Evolutionary conservation across 1,140 invertebrate species (phyloP), one percentile per base, ranked within the genome.

Genomic region (Drosophila athabasca): DNA sequence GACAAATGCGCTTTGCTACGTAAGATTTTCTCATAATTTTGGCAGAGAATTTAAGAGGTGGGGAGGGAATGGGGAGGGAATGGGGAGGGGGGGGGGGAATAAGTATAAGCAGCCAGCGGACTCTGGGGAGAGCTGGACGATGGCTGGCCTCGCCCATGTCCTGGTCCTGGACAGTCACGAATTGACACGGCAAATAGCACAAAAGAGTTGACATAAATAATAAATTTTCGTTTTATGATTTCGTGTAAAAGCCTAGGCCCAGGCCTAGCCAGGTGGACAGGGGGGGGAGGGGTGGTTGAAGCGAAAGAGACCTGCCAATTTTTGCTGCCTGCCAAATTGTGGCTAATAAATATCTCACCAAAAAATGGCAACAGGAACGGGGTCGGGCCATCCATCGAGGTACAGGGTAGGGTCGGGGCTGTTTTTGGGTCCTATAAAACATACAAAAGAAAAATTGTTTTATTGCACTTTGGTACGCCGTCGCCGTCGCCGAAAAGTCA

Each of bases 151-250:
- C 44, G 64, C 44, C 51, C 65, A 57, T 76, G 64, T 70, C 35
- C 35, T 39, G 35, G 3, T 39, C 35, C 35, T 39, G 35, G 35
- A 39, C 35, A 39, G 35, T 39, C 11, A 41, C 35, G 71, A 70
- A 79, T 72, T 80, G 70, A 83, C 83, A 87, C 58, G 43, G 79
- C 84, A 88, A 88, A 88, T 88, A 83, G 79, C 84, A 88, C 84
- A 89, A 88, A 88, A 88, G 84, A 89, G 84, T 88, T 88, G 84
- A 77, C 75, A 88, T 88, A 88, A 88, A 88, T 88, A 88, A 88
- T 88, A 88, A 89, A 88, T 88, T 83, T 72, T 62, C 83, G 84
- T 88, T 88, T 88, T 88, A 88, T 77, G 74, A 78, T 83, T 81
- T 81, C 57, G 65, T 49, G 76, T 64, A 53, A 57, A 70, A n/a